These are phyloP conservation scores for Romanomermis culicivorax DNA, from an alignment of 2,888 invertebrate genomes.

Conservation along the genomic window DNA sequence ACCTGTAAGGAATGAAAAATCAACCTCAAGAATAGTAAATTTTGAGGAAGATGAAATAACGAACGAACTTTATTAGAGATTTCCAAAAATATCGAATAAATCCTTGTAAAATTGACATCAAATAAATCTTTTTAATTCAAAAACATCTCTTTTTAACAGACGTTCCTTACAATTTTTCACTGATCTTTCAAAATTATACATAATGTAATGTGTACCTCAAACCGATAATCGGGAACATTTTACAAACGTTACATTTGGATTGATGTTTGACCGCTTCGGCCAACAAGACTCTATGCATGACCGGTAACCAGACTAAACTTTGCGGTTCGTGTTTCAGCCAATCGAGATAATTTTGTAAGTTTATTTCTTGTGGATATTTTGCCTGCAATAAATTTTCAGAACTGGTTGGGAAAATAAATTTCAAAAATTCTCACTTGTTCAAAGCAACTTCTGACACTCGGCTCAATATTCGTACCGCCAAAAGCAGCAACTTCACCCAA, in stretches of 20 bases:
- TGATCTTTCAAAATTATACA: background rate
- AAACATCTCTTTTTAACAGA: no score
- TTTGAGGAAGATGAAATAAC: no score
- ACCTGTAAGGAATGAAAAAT: constrained; percentile 43
- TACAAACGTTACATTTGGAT: constrained; percentile 96
- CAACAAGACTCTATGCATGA: constrained; percentile 78
- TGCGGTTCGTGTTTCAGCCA: constrained; percentile 97
- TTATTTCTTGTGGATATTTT: constrained; percentile 67
- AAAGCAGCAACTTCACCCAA: constrained; percentile 95
- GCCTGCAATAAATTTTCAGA: no score
- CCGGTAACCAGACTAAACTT: constrained; percentile 94
- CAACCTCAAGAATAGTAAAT: no score
- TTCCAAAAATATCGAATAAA: no score
- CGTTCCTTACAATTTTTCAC: constrained; percentile 6
- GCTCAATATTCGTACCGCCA: constrained; percentile 97
- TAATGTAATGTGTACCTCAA: no score
- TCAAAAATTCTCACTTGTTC: constrained; percentile 24
- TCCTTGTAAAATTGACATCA: no score
- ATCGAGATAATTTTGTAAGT: no score
- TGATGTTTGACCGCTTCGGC: constrained; percentile 87
- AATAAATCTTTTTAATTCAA: no score
- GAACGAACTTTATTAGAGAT: no score
- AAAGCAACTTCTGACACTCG: constrained; percentile 89
- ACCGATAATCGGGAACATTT: constrained; percentile 88
- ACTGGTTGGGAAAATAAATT: no score